Evolutionary conservation across 2,113 vertebrate genomes (phyloP).

Genomic region (Hemichromis elongatus): DNA sequence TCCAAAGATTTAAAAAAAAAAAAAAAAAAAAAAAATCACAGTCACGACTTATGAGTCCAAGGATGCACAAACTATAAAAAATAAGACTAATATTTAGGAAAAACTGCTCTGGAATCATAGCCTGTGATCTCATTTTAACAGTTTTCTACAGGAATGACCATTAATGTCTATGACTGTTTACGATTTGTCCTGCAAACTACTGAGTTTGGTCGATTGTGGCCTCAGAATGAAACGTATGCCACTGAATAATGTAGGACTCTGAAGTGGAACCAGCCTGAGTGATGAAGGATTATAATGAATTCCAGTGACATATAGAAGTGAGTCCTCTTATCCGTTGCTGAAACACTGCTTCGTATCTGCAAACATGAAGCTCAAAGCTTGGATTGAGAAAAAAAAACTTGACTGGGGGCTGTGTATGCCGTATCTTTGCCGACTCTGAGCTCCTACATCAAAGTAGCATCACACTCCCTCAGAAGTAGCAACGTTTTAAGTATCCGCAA

Average conservation of each 20-base stretch:
- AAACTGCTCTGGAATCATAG: background rate
- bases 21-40: background rate
- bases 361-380: background rate
- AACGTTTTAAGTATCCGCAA: background rate
- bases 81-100: background rate
- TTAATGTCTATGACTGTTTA: background rate
- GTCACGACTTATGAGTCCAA: background rate
- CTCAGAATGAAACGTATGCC: background rate
- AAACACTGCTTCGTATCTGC: background rate
- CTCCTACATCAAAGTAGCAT: constrained; percentile 1
- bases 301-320: background rate
- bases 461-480: background rate
- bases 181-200: background rate
- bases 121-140: background rate
- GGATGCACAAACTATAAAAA: background rate
- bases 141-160: background rate
- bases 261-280: background rate
- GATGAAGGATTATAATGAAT: background rate
- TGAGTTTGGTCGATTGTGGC: background rate
- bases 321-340: background rate
- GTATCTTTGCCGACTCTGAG: background rate
- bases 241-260: background rate
- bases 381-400: background rate
- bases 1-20: background rate
- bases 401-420: background rate